A percentile compares a stretch with the other conserved stretches of the same genome.
phyloP scores from a whole-genome alignment of 2,797 vertebrate genomes.

The Hylomyscus alleni region DNA sequence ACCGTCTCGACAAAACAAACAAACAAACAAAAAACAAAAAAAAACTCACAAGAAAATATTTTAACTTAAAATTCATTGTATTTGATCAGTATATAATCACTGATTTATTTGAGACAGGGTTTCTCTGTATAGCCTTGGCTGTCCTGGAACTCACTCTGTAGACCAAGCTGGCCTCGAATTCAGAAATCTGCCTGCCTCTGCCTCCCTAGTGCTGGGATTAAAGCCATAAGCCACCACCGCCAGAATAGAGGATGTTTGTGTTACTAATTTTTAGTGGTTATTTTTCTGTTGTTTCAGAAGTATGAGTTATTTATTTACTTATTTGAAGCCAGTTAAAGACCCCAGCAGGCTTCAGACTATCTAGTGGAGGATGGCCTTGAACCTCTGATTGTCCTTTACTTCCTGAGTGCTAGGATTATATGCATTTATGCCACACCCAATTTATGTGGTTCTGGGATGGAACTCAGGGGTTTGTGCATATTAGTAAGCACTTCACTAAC shows the following conservation, averaged over 20 bases:
- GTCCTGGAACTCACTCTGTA: too few relatives aligned
- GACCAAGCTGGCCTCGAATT: too few relatives aligned
- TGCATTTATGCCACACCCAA: neutral
- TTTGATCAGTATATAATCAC: neutral
- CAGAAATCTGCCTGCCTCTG: too few relatives aligned
- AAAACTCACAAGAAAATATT: neutral
- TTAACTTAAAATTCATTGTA: neutral
- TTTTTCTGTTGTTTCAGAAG: conserved; percentile 22
- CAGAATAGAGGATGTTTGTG: neutral
- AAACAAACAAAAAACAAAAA: too few relatives aligned
- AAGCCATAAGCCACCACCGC: too few relatives aligned
- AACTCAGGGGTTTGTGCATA: neutral
- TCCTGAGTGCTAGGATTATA: neutral
- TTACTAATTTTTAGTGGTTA: conserved; percentile 30
- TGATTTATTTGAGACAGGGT: too few relatives aligned
- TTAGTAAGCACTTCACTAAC: neutral
- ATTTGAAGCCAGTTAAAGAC: neutral
- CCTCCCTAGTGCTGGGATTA: too few relatives aligned
- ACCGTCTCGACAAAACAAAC: too few relatives aligned
- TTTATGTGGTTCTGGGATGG: neutral
- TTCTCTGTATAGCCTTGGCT: too few relatives aligned
- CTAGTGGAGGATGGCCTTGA: neutral
- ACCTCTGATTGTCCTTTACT: neutral
- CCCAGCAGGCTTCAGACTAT: neutral
- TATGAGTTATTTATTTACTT: neutral